A percentile compares a stretch with the other conserved stretches of the same genome.
Evolutionary conservation across 2,113 vertebrate species (phyloP).

Genomic region (Coregonus clupeaformis): DNA sequence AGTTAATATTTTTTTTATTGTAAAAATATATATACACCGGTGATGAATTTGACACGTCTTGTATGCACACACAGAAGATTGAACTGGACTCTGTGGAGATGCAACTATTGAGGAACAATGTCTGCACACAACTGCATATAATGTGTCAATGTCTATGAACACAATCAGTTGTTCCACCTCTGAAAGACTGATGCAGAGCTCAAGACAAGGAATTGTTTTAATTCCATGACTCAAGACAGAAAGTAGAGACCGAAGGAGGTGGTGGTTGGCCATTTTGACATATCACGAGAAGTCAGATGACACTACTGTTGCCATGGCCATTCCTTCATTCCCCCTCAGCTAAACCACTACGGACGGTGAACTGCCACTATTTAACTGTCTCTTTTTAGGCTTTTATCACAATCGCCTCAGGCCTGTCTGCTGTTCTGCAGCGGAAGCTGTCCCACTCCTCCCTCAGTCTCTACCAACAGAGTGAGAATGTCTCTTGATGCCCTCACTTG

Average conservation of each 20-base stretch:
- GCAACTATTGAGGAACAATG: background rate
- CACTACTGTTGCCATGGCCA: background rate
- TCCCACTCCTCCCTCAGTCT: too few species aligned
- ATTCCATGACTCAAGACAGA: conserved; percentile 14
- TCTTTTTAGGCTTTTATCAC: too few species aligned
- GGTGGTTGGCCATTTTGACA: too few species aligned
- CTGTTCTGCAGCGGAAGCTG: too few species aligned
- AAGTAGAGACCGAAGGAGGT: too few species aligned
- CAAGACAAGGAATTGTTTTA: background rate
- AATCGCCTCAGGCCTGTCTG: background rate
- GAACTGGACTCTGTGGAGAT: background rate
- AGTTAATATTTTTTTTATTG: too few species aligned
- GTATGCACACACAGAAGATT: background rate
- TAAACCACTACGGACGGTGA: conserved; percentile 32
- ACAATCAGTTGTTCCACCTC: conserved; percentile 2
- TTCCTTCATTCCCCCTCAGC: conserved; percentile 16
- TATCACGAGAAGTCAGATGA: background rate
- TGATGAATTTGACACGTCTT: conserved; percentile 7
- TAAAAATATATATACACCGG: background rate
- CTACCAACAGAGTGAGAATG: too few species aligned
- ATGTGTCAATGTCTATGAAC: conserved; percentile 2
- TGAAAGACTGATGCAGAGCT: conserved; percentile 19
- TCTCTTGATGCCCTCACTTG: too few species aligned
- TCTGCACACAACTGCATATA: conserved; percentile 22
- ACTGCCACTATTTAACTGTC: background rate